Conservation (phyloP, 2,888 invertebrate genomes). For the Heterodera filipjevi region DNA sequence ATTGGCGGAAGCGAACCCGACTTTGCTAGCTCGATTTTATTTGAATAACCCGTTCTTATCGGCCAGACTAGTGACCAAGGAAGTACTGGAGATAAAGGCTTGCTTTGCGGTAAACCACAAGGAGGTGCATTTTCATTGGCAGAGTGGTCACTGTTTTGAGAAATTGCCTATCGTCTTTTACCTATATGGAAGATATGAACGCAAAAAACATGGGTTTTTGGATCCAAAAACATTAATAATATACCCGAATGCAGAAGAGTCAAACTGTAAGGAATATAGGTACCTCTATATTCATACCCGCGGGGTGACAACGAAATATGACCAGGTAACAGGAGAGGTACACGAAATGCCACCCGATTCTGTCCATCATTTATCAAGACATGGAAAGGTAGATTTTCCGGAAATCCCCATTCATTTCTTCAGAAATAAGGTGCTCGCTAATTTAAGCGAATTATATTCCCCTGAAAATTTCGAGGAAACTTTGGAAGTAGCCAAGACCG, state of each 20-base stretch:
- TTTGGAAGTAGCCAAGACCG: not conserved
- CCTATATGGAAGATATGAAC: not conserved
- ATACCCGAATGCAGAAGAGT: not conserved
- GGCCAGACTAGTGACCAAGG: not conserved
- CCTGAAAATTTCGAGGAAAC: conserved; percentile 21
- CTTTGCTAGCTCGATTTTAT: conserved; percentile 9
- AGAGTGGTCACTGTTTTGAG: conserved; percentile 2
- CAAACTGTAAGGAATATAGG: not conserved
- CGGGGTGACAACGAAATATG: not conserved
- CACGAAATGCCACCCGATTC: not conserved
- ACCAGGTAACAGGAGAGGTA: conserved; percentile 10
- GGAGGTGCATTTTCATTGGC: conserved; percentile 22
- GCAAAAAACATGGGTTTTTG: conserved; percentile 16
- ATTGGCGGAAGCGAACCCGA: conserved; percentile 15
- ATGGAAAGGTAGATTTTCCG: conserved; percentile 10
- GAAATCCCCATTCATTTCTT: conserved; percentile 4
- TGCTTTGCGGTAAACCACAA: not conserved
- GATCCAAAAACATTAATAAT: conserved; percentile 19
- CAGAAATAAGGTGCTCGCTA: conserved; percentile 20
- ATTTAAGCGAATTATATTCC: conserved; percentile 16
- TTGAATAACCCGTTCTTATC: not conserved
- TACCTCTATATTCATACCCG: not conserved
- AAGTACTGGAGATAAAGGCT: not conserved
- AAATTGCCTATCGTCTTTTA: not conserved
- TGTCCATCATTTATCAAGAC: not conserved